Conservation (phyloP, 2,113 vertebrate genomes). For the Camelus dromedarius region DNA sequence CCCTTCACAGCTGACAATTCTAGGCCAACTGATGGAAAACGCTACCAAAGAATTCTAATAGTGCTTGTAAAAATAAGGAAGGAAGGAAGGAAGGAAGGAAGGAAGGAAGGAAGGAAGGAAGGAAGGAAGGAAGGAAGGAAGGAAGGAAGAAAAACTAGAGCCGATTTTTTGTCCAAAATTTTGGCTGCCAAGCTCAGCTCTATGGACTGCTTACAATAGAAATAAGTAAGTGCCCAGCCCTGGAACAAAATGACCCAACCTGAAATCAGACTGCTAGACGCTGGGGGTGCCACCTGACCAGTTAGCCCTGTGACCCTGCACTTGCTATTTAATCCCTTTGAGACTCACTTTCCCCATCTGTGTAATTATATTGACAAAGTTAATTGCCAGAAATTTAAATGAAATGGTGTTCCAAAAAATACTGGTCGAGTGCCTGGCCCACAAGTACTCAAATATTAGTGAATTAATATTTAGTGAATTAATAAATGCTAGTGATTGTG, state of each 20-base stretch:
- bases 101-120: background rate
- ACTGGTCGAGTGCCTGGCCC: background rate
- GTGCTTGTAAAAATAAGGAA: background rate
- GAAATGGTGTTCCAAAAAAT: background rate
- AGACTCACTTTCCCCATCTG: background rate
- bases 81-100: background rate
- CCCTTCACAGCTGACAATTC: background rate
- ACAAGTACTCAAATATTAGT: background rate
- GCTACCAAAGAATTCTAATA: background rate
- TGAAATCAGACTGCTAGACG: background rate
- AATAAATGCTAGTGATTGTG: background rate
- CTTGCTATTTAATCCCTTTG: background rate
- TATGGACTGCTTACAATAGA: background rate
- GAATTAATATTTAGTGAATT: conserved; percentile 29
- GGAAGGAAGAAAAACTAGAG: background rate
- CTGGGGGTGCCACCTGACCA: background rate
- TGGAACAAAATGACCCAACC: conserved; percentile 4
- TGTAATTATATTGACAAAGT: background rate
- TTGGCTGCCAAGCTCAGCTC: background rate
- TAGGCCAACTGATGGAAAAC: background rate
- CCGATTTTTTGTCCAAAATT: background rate
- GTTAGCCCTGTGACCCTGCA: background rate
- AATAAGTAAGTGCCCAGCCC: background rate
- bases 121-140: background rate
- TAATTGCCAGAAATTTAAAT: conserved; percentile 4